Conservation (phyloP, 2,113 vertebrate species). For the Notarius lentiginosus region DNA sequence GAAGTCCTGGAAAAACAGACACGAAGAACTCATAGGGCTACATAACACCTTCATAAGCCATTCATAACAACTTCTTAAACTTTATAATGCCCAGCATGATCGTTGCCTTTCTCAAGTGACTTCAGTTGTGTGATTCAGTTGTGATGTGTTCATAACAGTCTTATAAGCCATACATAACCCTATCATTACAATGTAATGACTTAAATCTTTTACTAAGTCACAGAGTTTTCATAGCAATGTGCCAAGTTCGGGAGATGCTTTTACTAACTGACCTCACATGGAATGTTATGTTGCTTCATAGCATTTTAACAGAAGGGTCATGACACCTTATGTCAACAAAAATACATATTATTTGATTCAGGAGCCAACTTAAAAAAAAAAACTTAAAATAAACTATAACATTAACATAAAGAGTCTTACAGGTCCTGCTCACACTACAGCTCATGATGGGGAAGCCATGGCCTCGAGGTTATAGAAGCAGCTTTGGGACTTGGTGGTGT, state of each 20-base stretch:
- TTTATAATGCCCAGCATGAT: neutral
- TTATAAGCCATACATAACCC: neutral
- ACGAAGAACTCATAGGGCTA: neutral
- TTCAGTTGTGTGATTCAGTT: too few relatives aligned
- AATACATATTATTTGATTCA: neutral
- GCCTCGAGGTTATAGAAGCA: too few relatives aligned
- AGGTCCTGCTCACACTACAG: too few relatives aligned
- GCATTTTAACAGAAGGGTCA: neutral
- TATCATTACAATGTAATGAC: neutral
- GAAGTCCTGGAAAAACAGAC: slow-evolving; percentile 81
- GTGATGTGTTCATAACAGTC: neutral
- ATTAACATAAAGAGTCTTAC: neutral
- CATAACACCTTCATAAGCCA: neutral
- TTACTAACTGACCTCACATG: neutral
- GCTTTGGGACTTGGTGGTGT: too few relatives aligned
- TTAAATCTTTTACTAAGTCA: neutral
- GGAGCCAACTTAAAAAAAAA: neutral
- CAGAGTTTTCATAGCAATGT: neutral
- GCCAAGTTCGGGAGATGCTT: neutral
- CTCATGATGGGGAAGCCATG: too few relatives aligned
- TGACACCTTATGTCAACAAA: neutral
- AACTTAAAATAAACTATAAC: neutral
- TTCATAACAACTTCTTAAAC: neutral
- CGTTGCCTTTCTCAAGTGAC: too few relatives aligned
- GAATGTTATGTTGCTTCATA: neutral